Conservation (phyloP, 2,888 invertebrate species). For the Thysanoteuthis rhombus region DNA sequence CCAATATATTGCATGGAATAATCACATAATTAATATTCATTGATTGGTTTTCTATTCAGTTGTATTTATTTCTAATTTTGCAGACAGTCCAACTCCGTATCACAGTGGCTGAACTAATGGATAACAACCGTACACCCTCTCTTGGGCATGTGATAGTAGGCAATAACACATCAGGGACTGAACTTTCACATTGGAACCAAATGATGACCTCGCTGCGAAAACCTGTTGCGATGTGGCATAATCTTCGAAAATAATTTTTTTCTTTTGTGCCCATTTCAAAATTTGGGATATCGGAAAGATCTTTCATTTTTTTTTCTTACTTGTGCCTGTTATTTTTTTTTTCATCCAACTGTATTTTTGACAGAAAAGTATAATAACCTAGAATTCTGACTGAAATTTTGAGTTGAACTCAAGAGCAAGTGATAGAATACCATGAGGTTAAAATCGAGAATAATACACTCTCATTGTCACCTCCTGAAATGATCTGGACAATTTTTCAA, state of each 20-base stretch:
- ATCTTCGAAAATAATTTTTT: constrained; percentile 71
- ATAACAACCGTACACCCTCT: constrained; percentile 74
- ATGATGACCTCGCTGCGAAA: constrained; percentile 83
- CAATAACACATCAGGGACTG: constrained; percentile 78
- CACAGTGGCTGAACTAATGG: constrained; percentile 70
- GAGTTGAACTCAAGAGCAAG: neutral
- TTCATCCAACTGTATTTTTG: neutral
- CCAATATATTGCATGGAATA: neutral
- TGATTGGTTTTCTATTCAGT: neutral
- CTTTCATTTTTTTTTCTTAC: neutral
- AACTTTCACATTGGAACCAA: constrained; percentile 83
- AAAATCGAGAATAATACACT: neutral
- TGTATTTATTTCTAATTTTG: constrained; percentile 38
- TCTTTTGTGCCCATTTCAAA: neutral
- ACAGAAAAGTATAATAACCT: neutral
- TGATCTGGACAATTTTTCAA: no score
- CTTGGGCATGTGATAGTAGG: constrained; percentile 85
- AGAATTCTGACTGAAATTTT: neutral
- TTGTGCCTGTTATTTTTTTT: neutral
- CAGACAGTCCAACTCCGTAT: constrained; percentile 81
- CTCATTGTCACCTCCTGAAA: neutral
- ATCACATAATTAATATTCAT: no score
- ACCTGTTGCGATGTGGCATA: constrained; percentile 87
- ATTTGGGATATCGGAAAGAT: neutral
- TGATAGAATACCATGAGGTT: neutral